A percentile compares a stretch with the other conserved stretches of the same genome.
These are phyloP conservation scores for Anguilla marmorata DNA, from an alignment of 2,797 vertebrate species.

Conservation along the genomic window DNA sequence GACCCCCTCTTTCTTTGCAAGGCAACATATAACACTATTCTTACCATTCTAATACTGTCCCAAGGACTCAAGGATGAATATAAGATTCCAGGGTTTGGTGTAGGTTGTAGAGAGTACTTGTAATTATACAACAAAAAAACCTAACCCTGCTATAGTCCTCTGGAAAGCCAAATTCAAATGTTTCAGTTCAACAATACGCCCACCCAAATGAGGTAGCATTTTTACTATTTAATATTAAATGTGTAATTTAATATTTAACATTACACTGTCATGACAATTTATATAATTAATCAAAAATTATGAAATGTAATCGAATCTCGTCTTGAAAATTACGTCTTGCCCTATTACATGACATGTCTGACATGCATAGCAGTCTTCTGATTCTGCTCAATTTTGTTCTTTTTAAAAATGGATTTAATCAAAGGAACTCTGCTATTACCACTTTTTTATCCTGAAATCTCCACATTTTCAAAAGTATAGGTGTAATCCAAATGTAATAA, in stretches of 20 bases:
- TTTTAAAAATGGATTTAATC: background rate
- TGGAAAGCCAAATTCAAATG: background rate
- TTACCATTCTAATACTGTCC: conserved; percentile 15
- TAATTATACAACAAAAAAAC: background rate
- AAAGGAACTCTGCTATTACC: background rate
- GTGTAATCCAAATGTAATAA: conserved; percentile 86
- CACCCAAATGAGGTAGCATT: background rate
- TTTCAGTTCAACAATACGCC: background rate
- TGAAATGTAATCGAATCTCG: background rate
- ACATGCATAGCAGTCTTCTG: background rate
- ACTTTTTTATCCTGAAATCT: background rate
- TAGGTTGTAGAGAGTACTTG: background rate
- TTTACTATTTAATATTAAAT: background rate
- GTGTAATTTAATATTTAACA: background rate
- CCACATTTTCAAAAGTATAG: conserved; percentile 41
- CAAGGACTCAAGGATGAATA: background rate
- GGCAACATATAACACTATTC: background rate
- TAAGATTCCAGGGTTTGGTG: background rate
- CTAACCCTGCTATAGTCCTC: background rate
- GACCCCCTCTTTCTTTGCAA: background rate
- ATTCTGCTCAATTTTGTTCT: background rate
- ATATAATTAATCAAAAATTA: background rate
- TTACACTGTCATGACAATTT: background rate
- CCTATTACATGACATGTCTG: background rate
- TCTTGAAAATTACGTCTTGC: background rate